Evolutionary conservation across 2,888 invertebrate genomes (phyloP).

Genomic region (Drosophila diplacantha): DNA sequence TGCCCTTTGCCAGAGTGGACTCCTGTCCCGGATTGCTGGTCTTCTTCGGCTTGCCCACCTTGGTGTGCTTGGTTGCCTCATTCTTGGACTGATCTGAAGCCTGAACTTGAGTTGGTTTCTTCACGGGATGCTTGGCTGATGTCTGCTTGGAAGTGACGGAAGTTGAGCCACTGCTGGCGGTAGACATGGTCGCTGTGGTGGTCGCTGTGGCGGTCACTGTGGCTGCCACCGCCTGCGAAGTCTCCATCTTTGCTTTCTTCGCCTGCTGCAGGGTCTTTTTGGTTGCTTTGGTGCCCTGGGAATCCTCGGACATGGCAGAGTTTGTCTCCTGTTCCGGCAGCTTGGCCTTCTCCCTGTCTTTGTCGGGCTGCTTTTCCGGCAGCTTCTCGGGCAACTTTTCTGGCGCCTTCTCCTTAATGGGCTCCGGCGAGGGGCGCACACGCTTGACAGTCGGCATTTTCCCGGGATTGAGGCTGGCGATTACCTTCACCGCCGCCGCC

Average conservation of each 20-base stretch:
- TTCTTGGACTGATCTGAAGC: slow-evolving; percentile 12
- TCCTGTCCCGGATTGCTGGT: not conserved
- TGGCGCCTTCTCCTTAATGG: slow-evolving; percentile 24
- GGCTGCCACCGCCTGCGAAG: not conserved
- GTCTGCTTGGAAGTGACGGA: slow-evolving; percentile 10
- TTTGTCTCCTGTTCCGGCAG: slow-evolving; percentile 22
- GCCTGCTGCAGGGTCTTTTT: slow-evolving; percentile 44
- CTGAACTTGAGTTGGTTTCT: slow-evolving; percentile 14
- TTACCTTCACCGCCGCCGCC: slow-evolving; percentile 76
- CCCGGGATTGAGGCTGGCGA: slow-evolving; percentile 63
- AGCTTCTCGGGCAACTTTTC: slow-evolving; percentile 8
- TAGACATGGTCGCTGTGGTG: not conserved
- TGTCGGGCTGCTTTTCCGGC: slow-evolving; percentile 24
- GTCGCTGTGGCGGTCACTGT: not conserved
- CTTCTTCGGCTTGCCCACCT: slow-evolving; percentile 29
- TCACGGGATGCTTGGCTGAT: slow-evolving; percentile 17
- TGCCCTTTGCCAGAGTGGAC: not conserved
- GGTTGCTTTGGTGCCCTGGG: slow-evolving; percentile 29
- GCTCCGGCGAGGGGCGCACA: slow-evolving; percentile 42
- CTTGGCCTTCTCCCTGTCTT: slow-evolving; percentile 36
- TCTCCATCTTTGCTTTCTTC: slow-evolving; percentile 51
- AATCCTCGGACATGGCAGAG: slow-evolving; percentile 32
- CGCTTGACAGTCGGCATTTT: slow-evolving; percentile 56
- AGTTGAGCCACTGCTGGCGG: not conserved
- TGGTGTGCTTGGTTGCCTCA: slow-evolving; percentile 9